Percentiles rank a stretch among this genome's conserved stretches.
phyloP scores from a whole-genome alignment of 2,113 vertebrate species.

The Hiodon tergisus region DNA sequence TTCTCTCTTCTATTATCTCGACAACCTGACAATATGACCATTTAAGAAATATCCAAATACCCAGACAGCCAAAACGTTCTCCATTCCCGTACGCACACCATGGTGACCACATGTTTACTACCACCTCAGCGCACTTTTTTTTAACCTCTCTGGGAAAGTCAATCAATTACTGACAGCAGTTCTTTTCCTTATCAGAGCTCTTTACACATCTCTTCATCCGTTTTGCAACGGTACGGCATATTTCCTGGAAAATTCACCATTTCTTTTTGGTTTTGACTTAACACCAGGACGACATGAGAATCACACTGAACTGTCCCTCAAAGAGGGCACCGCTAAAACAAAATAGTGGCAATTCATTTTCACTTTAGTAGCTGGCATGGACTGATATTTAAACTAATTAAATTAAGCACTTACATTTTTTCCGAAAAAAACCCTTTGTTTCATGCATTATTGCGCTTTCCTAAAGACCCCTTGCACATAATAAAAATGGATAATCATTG shows the following conservation, averaged over 20 bases:
- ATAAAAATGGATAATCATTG: background rate
- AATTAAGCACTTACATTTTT: no score
- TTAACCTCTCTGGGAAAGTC: slow-evolving; percentile 31
- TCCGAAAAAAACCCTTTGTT: no score
- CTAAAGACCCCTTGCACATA: no score
- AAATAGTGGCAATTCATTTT: background rate
- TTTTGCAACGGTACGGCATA: no score
- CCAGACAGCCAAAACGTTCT: slow-evolving; percentile 9
- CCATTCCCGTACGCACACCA: slow-evolving; percentile 53
- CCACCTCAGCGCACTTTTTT: slow-evolving; percentile 21
- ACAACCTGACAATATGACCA: background rate
- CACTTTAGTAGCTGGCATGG: no score
- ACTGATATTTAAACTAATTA: no score
- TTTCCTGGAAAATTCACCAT: no score
- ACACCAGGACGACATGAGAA: no score
- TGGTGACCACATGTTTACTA: slow-evolving; percentile 52
- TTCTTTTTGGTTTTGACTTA: no score
- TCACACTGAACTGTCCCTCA: no score
- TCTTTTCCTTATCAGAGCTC: slow-evolving; percentile 3
- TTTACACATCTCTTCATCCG: background rate
- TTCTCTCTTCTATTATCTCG: background rate
- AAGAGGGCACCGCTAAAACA: background rate
- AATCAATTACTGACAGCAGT: background rate
- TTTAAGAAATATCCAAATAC: background rate
- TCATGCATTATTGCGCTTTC: no score